phyloP scores from a whole-genome alignment of 2,888 invertebrate species.

The Uropetala carovei region DNA sequence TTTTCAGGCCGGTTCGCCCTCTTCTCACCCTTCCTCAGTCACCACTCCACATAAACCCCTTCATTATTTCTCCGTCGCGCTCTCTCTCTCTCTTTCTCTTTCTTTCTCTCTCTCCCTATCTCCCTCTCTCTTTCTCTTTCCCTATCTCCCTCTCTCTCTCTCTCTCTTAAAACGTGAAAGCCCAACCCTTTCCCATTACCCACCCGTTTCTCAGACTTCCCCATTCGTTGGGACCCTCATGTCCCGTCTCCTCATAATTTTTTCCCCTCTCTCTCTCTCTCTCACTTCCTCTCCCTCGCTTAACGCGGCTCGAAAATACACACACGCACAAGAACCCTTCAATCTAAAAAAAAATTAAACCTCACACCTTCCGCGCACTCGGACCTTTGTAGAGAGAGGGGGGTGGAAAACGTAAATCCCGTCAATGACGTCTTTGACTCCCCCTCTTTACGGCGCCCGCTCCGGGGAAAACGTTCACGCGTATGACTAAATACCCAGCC shows the following conservation, averaged over 20 bases:
- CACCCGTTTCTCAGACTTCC: background rate
- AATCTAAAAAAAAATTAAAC: background rate
- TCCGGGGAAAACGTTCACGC: no score
- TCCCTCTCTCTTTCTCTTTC: background rate
- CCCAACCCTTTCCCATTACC: background rate
- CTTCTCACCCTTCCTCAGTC: background rate
- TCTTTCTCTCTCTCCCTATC: background rate
- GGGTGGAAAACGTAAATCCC: no score
- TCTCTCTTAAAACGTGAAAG: background rate
- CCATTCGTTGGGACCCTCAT: background rate
- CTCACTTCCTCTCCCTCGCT: background rate
- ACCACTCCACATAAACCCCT: background rate
- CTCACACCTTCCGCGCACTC: no score
- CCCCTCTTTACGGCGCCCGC: no score
- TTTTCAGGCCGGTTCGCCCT: background rate
- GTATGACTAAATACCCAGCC: no score
- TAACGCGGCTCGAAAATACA: background rate
- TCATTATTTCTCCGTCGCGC: slow-evolving; percentile 21
- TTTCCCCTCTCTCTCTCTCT: background rate
- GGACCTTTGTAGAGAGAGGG: no score
- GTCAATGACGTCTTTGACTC: no score
- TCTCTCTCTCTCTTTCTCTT: background rate
- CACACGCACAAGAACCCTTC: background rate
- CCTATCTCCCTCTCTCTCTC: background rate
- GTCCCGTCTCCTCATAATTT: background rate